phyloP scores from a whole-genome alignment of 2,113 vertebrate species.

The Ancistrus triradiatus region DNA sequence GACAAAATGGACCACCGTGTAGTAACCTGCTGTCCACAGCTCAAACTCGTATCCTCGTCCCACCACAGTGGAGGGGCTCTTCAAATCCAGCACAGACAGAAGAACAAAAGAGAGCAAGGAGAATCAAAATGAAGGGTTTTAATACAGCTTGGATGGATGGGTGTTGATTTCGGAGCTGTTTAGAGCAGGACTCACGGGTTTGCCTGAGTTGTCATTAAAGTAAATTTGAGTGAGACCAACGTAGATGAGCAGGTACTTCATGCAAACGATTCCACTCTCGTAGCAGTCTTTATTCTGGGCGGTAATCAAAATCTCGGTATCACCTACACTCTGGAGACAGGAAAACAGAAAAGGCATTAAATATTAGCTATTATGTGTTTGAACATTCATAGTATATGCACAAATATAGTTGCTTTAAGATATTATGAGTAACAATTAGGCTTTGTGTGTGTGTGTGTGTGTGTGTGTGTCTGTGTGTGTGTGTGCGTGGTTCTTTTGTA shows the following conservation, averaged over 20 bases:
- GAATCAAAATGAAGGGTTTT: too few relatives aligned
- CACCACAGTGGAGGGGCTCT: conserved; percentile 72
- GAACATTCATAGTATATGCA: neutral
- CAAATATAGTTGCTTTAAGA: too few relatives aligned
- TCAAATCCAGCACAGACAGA: conserved; percentile 22
- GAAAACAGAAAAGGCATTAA: conserved; percentile 10
- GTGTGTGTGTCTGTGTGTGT: conserved; percentile 14
- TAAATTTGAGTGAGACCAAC: conserved; percentile 88
- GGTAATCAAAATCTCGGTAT: conserved; percentile 84
- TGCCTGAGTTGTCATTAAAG: conserved; percentile 84
- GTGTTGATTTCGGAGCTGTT: too few relatives aligned
- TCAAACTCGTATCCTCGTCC: conserved; percentile 80
- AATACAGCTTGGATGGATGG: too few relatives aligned
- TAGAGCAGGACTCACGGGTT: conserved; percentile 73
- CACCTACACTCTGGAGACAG: conserved; percentile 77
- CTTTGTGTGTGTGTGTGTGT: conserved; percentile 6
- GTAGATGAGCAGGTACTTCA: conserved; percentile 89
- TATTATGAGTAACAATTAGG: too few relatives aligned
- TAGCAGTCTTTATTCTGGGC: conserved; percentile 96
- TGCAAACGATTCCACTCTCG: conserved; percentile 95
- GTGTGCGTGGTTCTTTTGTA: conserved; percentile 11
- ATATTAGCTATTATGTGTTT: neutral
- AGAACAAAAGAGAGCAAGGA: neutral
- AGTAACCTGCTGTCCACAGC: conserved; percentile 89
- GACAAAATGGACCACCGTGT: conserved; percentile 85